A percentile compares a stretch with the other conserved stretches of the same genome.
Evolutionary conservation across 2,888 invertebrate species (phyloP).

Genomic region (Endomychus coccineus): DNA sequence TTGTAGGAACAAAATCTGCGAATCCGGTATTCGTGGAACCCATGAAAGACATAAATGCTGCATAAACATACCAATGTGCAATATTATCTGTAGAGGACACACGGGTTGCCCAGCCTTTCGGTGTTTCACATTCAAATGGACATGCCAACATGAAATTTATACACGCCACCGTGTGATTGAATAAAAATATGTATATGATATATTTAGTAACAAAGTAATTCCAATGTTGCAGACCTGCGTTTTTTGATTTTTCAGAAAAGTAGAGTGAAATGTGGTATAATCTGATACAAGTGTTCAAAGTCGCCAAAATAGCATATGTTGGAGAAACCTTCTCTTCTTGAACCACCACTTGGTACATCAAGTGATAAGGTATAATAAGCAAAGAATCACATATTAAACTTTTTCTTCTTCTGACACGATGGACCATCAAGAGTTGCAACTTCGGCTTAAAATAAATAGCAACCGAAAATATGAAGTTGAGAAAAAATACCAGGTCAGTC

Average conservation of each 20-base stretch:
- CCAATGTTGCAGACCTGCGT: slow-evolving; percentile 11
- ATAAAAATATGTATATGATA: slow-evolving; percentile 41
- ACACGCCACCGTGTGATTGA: slow-evolving; percentile 47
- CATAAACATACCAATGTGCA: slow-evolving; percentile 5
- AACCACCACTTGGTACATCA: neutral
- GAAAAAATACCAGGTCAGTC: slow-evolving; percentile 2
- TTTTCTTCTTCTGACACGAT: neutral
- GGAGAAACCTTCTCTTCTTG: slow-evolving; percentile 2
- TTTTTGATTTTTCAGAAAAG: slow-evolving; percentile 7
- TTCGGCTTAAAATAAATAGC: slow-evolving; percentile 9
- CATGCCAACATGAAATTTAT: slow-evolving; percentile 46
- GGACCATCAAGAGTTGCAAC: slow-evolving; percentile 5
- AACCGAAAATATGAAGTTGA: slow-evolving; percentile 6
- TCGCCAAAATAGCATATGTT: slow-evolving; percentile 2
- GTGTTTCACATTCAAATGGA: slow-evolving; percentile 18
- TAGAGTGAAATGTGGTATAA: slow-evolving; percentile 10
- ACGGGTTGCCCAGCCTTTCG: slow-evolving; percentile 8
- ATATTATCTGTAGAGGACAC: neutral
- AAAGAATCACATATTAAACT: slow-evolving; percentile 7
- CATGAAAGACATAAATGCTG: slow-evolving; percentile 46
- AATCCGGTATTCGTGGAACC: slow-evolving; percentile 36
- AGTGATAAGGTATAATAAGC: slow-evolving; percentile 7
- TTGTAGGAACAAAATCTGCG: slow-evolving; percentile 14
- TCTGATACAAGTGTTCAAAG: slow-evolving; percentile 3
- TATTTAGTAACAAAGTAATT: slow-evolving; percentile 13